Evolutionary conservation across 2,113 vertebrate genomes (phyloP).

Genomic region (Bombycilla garrulus): DNA sequence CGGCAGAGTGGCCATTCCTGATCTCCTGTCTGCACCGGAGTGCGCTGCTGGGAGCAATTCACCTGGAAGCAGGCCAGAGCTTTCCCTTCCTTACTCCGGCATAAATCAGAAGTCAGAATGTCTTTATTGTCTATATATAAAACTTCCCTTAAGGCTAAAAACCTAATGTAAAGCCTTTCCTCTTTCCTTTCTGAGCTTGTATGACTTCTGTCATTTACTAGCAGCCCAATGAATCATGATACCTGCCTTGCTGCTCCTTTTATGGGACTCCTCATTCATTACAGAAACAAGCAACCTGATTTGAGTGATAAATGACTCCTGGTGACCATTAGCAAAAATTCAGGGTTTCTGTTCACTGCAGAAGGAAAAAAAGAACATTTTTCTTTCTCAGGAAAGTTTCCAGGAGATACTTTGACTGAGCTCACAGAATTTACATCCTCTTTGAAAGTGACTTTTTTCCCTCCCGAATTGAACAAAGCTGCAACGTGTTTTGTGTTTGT

Average conservation of each 20-base stretch:
- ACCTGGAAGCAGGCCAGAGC: background rate
- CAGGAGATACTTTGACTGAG: background rate
- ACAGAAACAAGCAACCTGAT: background rate
- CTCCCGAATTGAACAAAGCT: background rate
- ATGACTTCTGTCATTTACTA: background rate
- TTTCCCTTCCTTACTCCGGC: background rate
- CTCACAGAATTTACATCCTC: background rate
- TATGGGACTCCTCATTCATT: background rate
- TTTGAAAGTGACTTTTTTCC: background rate
- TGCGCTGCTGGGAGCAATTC: background rate
- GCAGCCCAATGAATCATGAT: background rate
- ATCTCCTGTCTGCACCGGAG: background rate
- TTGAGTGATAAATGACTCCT: background rate
- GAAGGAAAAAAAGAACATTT: background rate
- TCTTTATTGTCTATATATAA: background rate
- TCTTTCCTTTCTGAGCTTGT: background rate
- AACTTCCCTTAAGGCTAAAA: background rate
- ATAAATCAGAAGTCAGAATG: background rate
- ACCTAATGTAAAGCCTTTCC: background rate
- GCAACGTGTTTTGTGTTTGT: background rate
- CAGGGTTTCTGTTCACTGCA: background rate
- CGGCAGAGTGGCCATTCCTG: fast-evolving
- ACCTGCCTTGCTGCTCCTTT: background rate
- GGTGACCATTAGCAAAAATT: background rate
- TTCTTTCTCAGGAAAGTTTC: background rate